phyloP scores from a whole-genome alignment of 2,888 invertebrate genomes.

The Ganaspis brasiliensis region DNA sequence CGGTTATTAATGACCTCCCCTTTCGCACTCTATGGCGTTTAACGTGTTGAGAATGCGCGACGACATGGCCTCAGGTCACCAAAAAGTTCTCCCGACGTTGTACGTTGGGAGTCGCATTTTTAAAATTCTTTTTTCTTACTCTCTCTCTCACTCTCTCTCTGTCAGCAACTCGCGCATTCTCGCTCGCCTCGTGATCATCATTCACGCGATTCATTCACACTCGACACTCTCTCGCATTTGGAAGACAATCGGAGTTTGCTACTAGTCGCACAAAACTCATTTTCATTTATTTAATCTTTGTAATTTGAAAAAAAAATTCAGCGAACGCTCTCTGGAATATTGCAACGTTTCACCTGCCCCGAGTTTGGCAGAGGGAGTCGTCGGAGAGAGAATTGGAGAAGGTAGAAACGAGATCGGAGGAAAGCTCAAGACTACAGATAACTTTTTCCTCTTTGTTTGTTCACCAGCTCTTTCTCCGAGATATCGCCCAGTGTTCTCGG shows the following conservation, averaged over 20 bases:
- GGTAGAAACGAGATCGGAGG: conserved; percentile 40
- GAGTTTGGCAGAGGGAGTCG: conserved; percentile 51
- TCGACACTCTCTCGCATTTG: conserved; percentile 49
- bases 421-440: conserved; percentile 51
- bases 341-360: conserved; percentile 76
- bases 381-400: conserved; percentile 24
- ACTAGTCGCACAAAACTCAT: background rate
- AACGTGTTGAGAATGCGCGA: conserved; percentile 33
- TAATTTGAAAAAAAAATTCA: conserved; percentile 24
- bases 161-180: conserved; percentile 14
- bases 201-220: conserved; percentile 38
- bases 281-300: conserved; percentile 42
- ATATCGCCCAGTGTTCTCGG: background rate
- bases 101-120: conserved; percentile 16
- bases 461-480: conserved; percentile 5
- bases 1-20: conserved; percentile 52
- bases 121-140: background rate
- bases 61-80: conserved; percentile 11
- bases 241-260: conserved; percentile 65
- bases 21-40: conserved; percentile 45
- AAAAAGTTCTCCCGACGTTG: background rate
- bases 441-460: conserved; percentile 23
- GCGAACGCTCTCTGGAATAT: conserved; percentile 69
- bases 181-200: conserved; percentile 16
- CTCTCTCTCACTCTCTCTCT: background rate